Evolutionary conservation across 2,113 vertebrate species (phyloP), one percentile per base, ranked within the genome.

Genomic region (Emydocephalus ijimae): DNA sequence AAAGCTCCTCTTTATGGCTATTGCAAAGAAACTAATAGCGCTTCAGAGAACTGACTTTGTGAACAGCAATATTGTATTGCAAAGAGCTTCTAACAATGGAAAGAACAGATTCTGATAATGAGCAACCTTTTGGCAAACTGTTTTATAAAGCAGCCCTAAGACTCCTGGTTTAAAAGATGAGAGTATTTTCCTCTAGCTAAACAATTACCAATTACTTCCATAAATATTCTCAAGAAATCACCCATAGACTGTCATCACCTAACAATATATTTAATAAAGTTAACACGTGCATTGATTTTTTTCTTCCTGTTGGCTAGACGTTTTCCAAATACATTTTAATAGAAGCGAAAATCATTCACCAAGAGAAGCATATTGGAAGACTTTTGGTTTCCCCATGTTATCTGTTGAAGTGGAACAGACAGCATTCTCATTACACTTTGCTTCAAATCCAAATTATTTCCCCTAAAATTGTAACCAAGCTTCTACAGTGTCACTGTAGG

Each of bases 21-120:
- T 91, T 94, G 94, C 90, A 69, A 93, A 93, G 93, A 91, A 24
- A 91, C 55, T 94, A 94, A 95, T 74, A 20, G 43, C 54, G 93
- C 91, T 92, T 95, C 90, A 48, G 88, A 89, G 29, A 85, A 89
- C 10, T 57, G 64, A 54, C 87, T 94, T 91, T 90, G 88, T 89
- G 93, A 92, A 92, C 50, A 81, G 54, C 48, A 39, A 90, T 93
- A 91, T 93, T 94, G 92, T 88, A 94, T 85, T 39, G 85, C 55
- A 56, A 43, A 88, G 12, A 92, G 95, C 92, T 92, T 91, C 89
- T 94, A 95, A 96, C 91, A 94, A 95, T 23, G 81, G 54, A 0
- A 14, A 94, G 85, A 87, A 87, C 87, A 89, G 20, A 21, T 89
- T 55, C 21, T 91, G 94, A 92, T 91, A 92, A 94, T 69, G 93